phyloP scores from a whole-genome alignment of 1,140 invertebrate genomes.

The Battus philenor region DNA sequence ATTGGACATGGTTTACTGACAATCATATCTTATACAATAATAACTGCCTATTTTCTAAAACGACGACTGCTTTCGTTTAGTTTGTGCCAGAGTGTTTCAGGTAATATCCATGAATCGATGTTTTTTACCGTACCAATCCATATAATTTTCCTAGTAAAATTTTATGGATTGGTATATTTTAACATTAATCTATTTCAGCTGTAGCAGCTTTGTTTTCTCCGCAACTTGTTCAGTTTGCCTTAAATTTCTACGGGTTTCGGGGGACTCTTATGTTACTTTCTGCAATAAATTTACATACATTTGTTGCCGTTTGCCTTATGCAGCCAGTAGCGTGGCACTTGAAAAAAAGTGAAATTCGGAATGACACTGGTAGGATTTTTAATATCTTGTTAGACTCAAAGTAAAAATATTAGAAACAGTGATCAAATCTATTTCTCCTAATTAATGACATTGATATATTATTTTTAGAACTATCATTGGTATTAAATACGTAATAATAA shows the following conservation, averaged over 20 bases:
- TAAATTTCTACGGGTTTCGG: slow-evolving; percentile 72
- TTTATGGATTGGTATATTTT: no score
- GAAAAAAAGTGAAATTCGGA: slow-evolving; percentile 54
- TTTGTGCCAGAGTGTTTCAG: slow-evolving; percentile 66
- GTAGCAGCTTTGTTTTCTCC: slow-evolving; percentile 63
- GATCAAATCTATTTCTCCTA: no score
- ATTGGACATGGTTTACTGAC: slow-evolving; percentile 32
- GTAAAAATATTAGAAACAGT: no score
- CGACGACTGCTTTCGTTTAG: slow-evolving; percentile 37
- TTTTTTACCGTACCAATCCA: no score
- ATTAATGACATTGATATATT: no score
- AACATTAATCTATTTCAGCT: slow-evolving; percentile 27
- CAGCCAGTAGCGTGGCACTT: slow-evolving; percentile 82
- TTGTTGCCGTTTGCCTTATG: slow-evolving; percentile 77
- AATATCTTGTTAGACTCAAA: no score
- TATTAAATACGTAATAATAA: no score
- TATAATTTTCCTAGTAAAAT: no score
- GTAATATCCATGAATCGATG: slow-evolving; percentile 23
- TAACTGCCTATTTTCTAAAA: slow-evolving; percentile 46
- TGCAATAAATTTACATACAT: slow-evolving; percentile 76
- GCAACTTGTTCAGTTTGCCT: slow-evolving; percentile 58
- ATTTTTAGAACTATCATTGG: no score
- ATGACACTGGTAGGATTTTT: slow-evolving; percentile 8
- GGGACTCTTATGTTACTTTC: slow-evolving; percentile 75
- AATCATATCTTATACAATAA: slow-evolving; percentile 30